phyloP scores from a whole-genome alignment of 2,888 invertebrate species.

The Neoitamus cyanurus region DNA sequence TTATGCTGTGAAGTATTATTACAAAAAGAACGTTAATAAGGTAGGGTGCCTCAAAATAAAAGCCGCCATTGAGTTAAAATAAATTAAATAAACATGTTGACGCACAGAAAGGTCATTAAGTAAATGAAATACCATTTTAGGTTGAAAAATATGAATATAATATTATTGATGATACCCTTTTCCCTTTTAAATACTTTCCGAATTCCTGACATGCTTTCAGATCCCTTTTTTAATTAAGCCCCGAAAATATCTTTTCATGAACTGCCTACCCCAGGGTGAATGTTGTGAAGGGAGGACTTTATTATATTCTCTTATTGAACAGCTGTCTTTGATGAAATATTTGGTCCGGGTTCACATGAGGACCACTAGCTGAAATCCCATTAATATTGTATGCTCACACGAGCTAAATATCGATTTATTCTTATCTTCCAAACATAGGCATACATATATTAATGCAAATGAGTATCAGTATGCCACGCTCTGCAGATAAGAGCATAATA shows the following conservation, averaged over 20 bases:
- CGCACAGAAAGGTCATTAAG: not conserved
- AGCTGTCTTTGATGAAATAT: not conserved
- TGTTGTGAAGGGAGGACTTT: not conserved
- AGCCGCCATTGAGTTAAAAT: not conserved
- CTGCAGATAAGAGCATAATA: not conserved
- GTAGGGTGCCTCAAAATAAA: not conserved
- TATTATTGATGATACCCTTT: not conserved
- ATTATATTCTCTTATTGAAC: not conserved
- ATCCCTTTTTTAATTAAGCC: slow-evolving; percentile 1
- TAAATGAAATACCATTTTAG: not conserved
- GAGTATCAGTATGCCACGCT: not conserved
- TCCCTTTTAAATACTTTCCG: not conserved
- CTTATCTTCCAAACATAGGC: not conserved
- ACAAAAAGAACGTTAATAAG: not conserved
- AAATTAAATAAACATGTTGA: not conserved
- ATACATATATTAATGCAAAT: not conserved
- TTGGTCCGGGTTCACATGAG: not conserved
- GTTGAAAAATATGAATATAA: not conserved
- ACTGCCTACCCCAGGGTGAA: not conserved
- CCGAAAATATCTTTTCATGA: not conserved
- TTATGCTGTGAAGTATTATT: too few relatives aligned
- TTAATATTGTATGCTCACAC: not conserved
- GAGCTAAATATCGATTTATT: not conserved
- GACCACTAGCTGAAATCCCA: not conserved
- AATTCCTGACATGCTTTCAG: not conserved